Percentiles rank a stretch among this genome's conserved stretches.
These are phyloP conservation scores for Helobdella robusta DNA, from an alignment of 2,888 invertebrate genomes.

Conservation along the genomic window DNA sequence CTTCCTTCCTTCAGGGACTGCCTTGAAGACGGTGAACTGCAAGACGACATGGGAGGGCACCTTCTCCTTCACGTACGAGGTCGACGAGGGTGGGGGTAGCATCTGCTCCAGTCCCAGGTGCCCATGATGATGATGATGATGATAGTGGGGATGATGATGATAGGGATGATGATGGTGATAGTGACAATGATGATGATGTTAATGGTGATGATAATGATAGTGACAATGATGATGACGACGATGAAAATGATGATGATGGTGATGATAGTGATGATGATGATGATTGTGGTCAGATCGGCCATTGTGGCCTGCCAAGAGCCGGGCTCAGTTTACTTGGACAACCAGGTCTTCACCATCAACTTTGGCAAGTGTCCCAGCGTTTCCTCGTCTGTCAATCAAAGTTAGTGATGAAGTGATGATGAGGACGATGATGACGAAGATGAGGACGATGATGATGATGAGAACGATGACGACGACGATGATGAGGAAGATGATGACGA, in stretches of 20 bases:
- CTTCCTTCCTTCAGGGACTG: slow-evolving; percentile 35
- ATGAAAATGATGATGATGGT: slow-evolving; percentile 21
- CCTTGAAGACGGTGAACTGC: slow-evolving; percentile 43
- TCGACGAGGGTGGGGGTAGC: slow-evolving; percentile 44
- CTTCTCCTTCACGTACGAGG: slow-evolving; percentile 47
- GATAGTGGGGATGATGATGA: slow-evolving; percentile 22
- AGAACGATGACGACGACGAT: no score
- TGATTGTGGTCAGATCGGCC: slow-evolving; percentile 41
- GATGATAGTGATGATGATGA: slow-evolving; percentile 23
- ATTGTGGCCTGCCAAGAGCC: slow-evolving; percentile 89
- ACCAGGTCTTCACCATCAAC: slow-evolving; percentile 89
- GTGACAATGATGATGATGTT: slow-evolving; percentile 12
- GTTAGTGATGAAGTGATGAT: no score
- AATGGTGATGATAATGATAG: slow-evolving; percentile 20
- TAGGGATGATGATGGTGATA: slow-evolving; percentile 21
- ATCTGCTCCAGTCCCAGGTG: slow-evolving; percentile 72
- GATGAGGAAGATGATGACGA: no score
- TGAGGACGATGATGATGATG: no score
- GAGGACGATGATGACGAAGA: no score
- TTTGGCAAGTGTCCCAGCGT: slow-evolving; percentile 66
- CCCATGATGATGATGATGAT: slow-evolving; percentile 39
- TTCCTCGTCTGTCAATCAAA: slow-evolving; percentile 37
- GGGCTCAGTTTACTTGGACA: slow-evolving; percentile 89
- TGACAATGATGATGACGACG: slow-evolving; percentile 14
- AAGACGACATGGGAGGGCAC: slow-evolving; percentile 48